Base-by-base conservation (phyloP, 2,888 invertebrate species). In the Pseudanteris insignis region DNA sequence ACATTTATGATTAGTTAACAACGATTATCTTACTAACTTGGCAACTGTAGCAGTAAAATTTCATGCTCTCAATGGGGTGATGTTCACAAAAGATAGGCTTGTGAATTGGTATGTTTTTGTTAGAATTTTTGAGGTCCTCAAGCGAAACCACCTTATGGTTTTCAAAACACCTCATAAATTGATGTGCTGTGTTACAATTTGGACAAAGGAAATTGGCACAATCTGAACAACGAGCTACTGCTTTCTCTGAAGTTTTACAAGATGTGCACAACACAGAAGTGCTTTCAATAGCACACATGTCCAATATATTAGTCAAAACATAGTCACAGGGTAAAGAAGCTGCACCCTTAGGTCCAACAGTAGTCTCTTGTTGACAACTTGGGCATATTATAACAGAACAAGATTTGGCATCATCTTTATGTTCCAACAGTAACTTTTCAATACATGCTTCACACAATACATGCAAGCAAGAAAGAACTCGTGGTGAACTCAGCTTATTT, bases 81-180 rank as follows among this genome's bases (percentile, higher is more conserved):
- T 85, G 84, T 47, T 86, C 85, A 79, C 96, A 96, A 76, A 89
- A 90, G 57, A 96, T 87, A 26, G 94, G 94, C 80, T 93, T 94
- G 75, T 94, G 94, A 67, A 95, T 89, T 43, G 91, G 89, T 65
- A 92, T 84, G 71, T 89, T 89, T 75, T 91, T 88, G 70, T 89
- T 89, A 65, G 89, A 89, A 70, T 86, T 85, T 71, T 89, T 88
- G 76, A 94, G 84, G 68, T 94, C 93, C 72, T 94, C 94, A 75
- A 96, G 89, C 30, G 91, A 89, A 43, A 94, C 88, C 26, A 95
- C 95, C 80, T 90, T 86, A 80, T 97, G 96, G 73, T 92, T 93
- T 81, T 96, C 96, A 79, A 97, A 97, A 83, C 96, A 95, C 67
- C 94, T 87, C 96, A 96, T 96, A 76, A 91, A 95, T 80, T 94